These are phyloP conservation scores for Drosophila suzukii DNA, from an alignment of 1,140 invertebrate genomes.

Conservation along the genomic window DNA sequence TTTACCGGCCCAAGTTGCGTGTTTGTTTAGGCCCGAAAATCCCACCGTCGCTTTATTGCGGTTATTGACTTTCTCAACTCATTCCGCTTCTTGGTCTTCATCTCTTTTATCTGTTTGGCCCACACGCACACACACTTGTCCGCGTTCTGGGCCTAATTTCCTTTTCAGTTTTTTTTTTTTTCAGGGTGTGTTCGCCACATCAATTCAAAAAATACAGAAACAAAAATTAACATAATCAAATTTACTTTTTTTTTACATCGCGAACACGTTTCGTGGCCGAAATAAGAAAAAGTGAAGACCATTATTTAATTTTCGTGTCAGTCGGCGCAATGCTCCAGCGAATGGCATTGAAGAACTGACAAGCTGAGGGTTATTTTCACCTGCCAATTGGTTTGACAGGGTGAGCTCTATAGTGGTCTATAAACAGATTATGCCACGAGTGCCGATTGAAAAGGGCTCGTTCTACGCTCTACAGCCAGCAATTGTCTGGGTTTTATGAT, in stretches of 20 bases:
- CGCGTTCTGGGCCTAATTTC: constrained; percentile 40
- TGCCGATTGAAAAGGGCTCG: not conserved
- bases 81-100: constrained; percentile 15
- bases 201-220: constrained; percentile 9
- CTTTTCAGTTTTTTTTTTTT: constrained; percentile 9
- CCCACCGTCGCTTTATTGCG: constrained; percentile 55
- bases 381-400: constrained; percentile 19
- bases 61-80: constrained; percentile 64
- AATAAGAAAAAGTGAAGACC: constrained; percentile 44
- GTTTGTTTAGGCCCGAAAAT: constrained; percentile 73
- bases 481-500: not conserved
- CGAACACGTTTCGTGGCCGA: constrained; percentile 33
- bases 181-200: constrained; percentile 20
- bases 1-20: constrained; percentile 52
- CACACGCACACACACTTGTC: constrained; percentile 49
- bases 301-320: constrained; percentile 59
- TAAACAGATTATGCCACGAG: constrained; percentile 22
- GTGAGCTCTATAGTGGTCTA: constrained; percentile 8
- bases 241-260: constrained; percentile 30
- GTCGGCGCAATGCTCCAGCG: constrained; percentile 26
- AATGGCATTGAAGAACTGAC: constrained; percentile 30
- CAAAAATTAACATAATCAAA: constrained; percentile 66
- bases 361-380: constrained; percentile 22
- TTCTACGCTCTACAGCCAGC: not conserved
- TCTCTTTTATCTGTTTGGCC: constrained; percentile 18